Evolutionary conservation across 2,797 vertebrate species (phyloP).

Genomic region (Graptemys geographica): DNA sequence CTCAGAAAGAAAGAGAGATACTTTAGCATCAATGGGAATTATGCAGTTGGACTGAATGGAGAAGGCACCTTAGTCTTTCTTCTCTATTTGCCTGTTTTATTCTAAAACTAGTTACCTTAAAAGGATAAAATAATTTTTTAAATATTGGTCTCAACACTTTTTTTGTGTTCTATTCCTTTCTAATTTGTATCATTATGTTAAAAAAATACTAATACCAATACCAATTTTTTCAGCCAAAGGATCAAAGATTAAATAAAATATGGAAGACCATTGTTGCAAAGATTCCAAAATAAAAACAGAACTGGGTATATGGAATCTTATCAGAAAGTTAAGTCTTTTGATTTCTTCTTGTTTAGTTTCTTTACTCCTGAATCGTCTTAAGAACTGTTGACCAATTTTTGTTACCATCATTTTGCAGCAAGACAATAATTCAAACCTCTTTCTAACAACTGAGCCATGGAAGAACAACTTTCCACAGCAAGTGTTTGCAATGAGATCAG

Average conservation of each 20-base stretch:
- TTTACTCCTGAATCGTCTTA: neutral
- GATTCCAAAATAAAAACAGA: neutral
- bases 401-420: neutral
- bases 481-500: neutral
- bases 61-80: neutral
- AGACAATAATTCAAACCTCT: neutral
- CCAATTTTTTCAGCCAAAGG: neutral
- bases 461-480: neutral
- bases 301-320: neutral
- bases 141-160: neutral
- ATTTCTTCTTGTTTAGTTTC: neutral
- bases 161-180: conserved; percentile 4
- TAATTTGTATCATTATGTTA: neutral
- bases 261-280: neutral
- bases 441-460: neutral
- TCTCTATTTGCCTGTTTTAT: neutral
- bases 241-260: neutral
- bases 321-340: neutral
- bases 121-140: neutral
- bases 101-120: neutral
- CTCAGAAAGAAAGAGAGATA: neutral
- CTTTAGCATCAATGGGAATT: neutral
- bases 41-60: neutral
- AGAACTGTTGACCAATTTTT: neutral
- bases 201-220: neutral